phyloP scores from a whole-genome alignment of 2,888 invertebrate species.

The Gibbula magus region DNA sequence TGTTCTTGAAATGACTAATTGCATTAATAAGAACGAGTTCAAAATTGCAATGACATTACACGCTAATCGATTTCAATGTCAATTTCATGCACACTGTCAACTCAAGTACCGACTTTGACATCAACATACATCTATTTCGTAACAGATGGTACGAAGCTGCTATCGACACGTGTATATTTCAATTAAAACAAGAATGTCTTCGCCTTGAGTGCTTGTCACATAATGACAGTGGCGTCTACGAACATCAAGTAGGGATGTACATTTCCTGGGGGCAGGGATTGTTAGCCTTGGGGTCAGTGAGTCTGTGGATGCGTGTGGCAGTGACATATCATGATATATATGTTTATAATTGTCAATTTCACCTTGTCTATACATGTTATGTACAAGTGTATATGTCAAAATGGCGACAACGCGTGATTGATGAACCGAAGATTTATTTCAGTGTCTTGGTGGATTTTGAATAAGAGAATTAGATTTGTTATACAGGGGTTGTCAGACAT shows the following conservation, averaged over 20 bases:
- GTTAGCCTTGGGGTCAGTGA: no score
- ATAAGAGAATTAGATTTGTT: neutral
- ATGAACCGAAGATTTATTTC: neutral
- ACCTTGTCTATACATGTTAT: no score
- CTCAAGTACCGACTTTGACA: neutral
- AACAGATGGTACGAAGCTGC: neutral
- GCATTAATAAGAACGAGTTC: no score
- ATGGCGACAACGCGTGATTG: no score
- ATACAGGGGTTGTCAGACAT: no score
- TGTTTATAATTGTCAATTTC: no score
- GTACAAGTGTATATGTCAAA: no score
- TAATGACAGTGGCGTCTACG: neutral
- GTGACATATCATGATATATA: no score
- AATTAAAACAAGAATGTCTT: neutral
- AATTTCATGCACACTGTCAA: neutral
- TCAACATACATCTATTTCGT: neutral
- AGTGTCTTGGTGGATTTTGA: neutral
- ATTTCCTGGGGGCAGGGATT: neutral
- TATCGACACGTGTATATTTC: neutral
- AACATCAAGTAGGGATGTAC: neutral
- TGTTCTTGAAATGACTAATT: no score
- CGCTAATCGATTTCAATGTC: no score
- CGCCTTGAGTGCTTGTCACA: conserved; percentile 1
- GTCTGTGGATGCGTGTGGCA: no score
- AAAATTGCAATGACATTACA: no score